A percentile compares a stretch with the other conserved stretches of the same genome.
Conservation (phyloP, 2,888 invertebrate genomes). For the Lottia gigantea region DNA sequence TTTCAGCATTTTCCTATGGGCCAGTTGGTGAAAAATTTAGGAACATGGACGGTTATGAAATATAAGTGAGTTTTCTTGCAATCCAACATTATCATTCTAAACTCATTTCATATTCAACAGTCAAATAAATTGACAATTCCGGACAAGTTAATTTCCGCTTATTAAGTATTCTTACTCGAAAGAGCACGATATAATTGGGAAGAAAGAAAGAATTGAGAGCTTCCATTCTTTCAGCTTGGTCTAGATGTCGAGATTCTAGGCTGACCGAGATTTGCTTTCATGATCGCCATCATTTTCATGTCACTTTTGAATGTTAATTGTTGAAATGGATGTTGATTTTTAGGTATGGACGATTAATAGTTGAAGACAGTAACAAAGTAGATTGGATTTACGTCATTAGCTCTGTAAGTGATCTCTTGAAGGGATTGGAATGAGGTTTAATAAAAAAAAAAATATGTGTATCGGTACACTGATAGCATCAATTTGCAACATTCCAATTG, state of each 20-base stretch:
- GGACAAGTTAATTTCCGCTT: too few relatives aligned
- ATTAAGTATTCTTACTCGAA: too few relatives aligned
- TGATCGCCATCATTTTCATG: too few relatives aligned
- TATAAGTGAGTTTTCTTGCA: conserved; percentile 45
- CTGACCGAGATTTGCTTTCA: too few relatives aligned
- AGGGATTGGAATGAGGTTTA: too few relatives aligned
- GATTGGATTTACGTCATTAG: conserved; percentile 65
- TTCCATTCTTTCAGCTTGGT: background rate
- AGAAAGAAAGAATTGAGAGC: background rate
- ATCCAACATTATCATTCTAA: background rate
- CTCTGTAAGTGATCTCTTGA: conserved; percentile 48
- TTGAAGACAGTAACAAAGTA: conserved; percentile 58
- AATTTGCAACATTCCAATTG: too few relatives aligned
- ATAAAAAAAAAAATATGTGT: too few relatives aligned
- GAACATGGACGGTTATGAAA: conserved; percentile 56
- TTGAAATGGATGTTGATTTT: background rate
- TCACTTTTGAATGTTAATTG: too few relatives aligned
- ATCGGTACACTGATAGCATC: too few relatives aligned
- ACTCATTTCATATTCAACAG: too few relatives aligned
- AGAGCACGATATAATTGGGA: background rate
- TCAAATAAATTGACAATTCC: too few relatives aligned
- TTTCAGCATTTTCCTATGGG: conserved; percentile 60
- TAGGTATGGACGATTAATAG: conserved; percentile 63
- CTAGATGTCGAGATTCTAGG: background rate
- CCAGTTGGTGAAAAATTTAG: conserved; percentile 55